These are phyloP conservation scores for Astreopora myriophthalma DNA, from an alignment of 64 coral and sea anemone genomes.

Conservation along the genomic window DNA sequence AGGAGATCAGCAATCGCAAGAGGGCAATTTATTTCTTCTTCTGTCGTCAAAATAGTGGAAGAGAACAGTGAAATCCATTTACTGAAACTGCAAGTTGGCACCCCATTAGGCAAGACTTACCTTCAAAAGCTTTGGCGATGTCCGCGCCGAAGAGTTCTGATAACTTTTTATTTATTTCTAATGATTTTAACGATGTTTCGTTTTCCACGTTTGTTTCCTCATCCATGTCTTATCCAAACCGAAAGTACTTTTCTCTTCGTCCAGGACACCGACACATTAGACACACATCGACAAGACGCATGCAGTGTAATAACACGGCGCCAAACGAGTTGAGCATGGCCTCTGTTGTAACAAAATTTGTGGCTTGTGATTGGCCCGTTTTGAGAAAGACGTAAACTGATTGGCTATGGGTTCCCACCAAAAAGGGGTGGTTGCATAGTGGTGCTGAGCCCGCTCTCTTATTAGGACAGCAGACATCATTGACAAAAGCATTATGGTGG, in stretches of 20 bases:
- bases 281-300: neutral
- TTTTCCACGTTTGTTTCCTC: neutral
- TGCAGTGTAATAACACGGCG: no score
- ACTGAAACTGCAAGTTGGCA: neutral
- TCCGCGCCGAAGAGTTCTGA: conserved; percentile 49
- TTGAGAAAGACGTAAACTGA: conserved; percentile 1
- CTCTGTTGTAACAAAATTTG: neutral
- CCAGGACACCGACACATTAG: no score
- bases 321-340: neutral
- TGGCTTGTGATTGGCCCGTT: neutral
- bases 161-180: conserved; percentile 60
- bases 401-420: neutral
- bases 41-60: conserved; percentile 9
- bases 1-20: conserved; percentile 14
- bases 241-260: no score
- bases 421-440: neutral
- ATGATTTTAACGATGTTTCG: conserved; percentile 18
- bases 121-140: conserved; percentile 46
- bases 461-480: neutral
- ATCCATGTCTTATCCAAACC: neutral
- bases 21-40: conserved; percentile 15
- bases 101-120: neutral
- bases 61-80: neutral
- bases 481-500: no score
- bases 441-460: neutral